Percentiles rank a stretch among this genome's conserved stretches.
phyloP scores from a whole-genome alignment of 2,113 vertebrate species.

The Dipodomys ordii region DNA sequence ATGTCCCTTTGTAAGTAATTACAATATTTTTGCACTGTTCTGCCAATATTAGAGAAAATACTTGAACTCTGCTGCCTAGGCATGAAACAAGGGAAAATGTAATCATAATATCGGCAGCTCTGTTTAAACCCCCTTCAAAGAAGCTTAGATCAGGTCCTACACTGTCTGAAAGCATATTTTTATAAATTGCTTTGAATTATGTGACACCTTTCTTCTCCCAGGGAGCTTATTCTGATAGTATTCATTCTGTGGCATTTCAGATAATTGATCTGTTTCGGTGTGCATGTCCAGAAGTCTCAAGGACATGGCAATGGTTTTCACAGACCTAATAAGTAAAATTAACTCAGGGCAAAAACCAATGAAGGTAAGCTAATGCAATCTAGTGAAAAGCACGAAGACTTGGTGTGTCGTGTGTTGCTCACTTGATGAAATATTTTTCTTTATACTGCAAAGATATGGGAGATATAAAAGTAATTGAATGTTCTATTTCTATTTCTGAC shows the following conservation, averaged over 20 bases:
- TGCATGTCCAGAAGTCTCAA: constrained; percentile 65
- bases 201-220: constrained; percentile 67
- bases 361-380: constrained; percentile 64
- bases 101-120: constrained; percentile 60
- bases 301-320: constrained; percentile 65
- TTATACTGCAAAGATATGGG: constrained; percentile 48
- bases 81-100: constrained; percentile 66
- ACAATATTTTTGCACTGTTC: constrained; percentile 57
- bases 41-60: constrained; percentile 60
- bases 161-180: constrained; percentile 69
- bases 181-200: constrained; percentile 77
- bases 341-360: constrained; percentile 77
- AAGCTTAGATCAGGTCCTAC: constrained; percentile 52
- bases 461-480: constrained; percentile 55
- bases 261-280: constrained; percentile 74
- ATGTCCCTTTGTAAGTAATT: constrained; percentile 50
- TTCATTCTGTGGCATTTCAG: constrained; percentile 74
- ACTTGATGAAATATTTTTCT: constrained; percentile 51
- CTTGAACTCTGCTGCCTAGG: constrained; percentile 49
- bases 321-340: constrained; percentile 77
- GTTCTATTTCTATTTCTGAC: constrained; percentile 53
- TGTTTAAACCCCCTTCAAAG: constrained; percentile 60
- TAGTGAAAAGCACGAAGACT: not conserved
- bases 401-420: constrained; percentile 7
- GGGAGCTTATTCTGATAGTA: constrained; percentile 65